Percentiles rank a stretch among this genome's conserved stretches.
phyloP scores from a whole-genome alignment of 2,113 vertebrate species.

The Lipophrys pholis region DNA sequence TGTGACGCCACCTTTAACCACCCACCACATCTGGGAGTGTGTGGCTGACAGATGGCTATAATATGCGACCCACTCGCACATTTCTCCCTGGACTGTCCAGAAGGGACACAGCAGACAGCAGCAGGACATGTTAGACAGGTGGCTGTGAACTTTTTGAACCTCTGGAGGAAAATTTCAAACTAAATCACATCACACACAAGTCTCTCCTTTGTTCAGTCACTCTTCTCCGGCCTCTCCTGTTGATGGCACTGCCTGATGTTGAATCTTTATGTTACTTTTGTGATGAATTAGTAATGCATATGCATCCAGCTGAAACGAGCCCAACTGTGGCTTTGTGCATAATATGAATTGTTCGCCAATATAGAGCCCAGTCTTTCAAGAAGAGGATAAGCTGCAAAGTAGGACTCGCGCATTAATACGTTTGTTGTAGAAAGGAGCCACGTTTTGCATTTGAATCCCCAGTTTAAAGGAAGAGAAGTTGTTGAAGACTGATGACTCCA shows the following conservation, averaged over 20 bases:
- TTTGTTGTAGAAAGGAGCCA: not conserved
- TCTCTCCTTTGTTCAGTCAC: not conserved
- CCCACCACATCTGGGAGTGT: conserved; percentile 43
- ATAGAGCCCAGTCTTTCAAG: not conserved
- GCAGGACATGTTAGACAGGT: conserved; percentile 4
- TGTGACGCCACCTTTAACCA: conserved; percentile 31
- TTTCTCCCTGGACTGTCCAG: conserved; percentile 53
- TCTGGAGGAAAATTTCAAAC: conserved; percentile 14
- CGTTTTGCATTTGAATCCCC: not conserved
- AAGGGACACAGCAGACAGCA: conserved; percentile 22
- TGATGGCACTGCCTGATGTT: not conserved
- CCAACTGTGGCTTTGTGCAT: not conserved
- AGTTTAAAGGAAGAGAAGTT: not conserved
- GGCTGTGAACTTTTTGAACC: conserved; percentile 22
- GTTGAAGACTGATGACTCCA: not conserved
- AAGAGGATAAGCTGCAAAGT: not conserved
- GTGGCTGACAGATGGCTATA: conserved; percentile 53
- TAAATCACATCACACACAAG: conserved; percentile 1
- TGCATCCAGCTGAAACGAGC: not conserved
- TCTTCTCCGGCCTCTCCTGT: not conserved
- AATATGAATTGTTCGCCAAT: no score
- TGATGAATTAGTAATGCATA: not conserved
- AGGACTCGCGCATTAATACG: not conserved
- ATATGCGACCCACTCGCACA: conserved; percentile 42
- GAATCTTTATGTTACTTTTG: not conserved